phyloP scores from a whole-genome alignment of 2,113 vertebrate genomes.

The Thamnophis sirtalis region DNA sequence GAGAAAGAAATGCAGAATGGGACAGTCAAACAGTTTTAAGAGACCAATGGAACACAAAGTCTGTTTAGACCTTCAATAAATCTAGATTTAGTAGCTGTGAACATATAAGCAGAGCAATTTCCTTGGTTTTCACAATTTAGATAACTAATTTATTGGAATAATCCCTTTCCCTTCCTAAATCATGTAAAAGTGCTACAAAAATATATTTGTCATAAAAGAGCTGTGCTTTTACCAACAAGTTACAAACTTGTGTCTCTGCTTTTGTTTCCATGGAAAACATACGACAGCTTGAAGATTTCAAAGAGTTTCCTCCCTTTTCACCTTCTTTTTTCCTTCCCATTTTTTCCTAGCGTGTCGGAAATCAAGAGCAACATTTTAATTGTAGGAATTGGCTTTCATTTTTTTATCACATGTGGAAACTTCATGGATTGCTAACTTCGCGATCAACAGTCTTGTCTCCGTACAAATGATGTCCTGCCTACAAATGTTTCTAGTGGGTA shows the following conservation, averaged over 20 bases:
- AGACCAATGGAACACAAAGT: constrained; percentile 24
- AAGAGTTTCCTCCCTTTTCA: constrained; percentile 49
- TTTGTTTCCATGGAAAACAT: constrained; percentile 57
- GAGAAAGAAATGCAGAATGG: not conserved
- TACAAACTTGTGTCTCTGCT: constrained; percentile 60
- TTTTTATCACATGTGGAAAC: constrained; percentile 13
- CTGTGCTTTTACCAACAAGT: constrained; percentile 35
- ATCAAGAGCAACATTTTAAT: not conserved
- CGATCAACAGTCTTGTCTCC: not conserved
- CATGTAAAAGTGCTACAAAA: constrained; percentile 64
- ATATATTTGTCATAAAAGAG: constrained; percentile 55
- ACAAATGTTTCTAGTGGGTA: not conserved
- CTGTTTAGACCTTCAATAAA: constrained; percentile 41
- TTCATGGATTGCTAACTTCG: constrained; percentile 17
- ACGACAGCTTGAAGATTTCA: constrained; percentile 61
- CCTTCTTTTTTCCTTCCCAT: constrained; percentile 45
- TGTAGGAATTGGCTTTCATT: not conserved
- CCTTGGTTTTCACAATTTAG: constrained; percentile 58
- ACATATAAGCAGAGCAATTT: constrained; percentile 44
- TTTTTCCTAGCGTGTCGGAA: constrained; percentile 28
- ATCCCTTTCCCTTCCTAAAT: constrained; percentile 40
- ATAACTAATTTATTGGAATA: constrained; percentile 65
- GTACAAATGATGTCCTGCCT: not conserved
- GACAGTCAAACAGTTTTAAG: constrained; percentile 8
- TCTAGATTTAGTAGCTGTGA: constrained; percentile 46